Evolutionary conservation across 2,888 invertebrate species (phyloP), one percentile per base, ranked within the genome.

Genomic region (Germaria angustata): DNA sequence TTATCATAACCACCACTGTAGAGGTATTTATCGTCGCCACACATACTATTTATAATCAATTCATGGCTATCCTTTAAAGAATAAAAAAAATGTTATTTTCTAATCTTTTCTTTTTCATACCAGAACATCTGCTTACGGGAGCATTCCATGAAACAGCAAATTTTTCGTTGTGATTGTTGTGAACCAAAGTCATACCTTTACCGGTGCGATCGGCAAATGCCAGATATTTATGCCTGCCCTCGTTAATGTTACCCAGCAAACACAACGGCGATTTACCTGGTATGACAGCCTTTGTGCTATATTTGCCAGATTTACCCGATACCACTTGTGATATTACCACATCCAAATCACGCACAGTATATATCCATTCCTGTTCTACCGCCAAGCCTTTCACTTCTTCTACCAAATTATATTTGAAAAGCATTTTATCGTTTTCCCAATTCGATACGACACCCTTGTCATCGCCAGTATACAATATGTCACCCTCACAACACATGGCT

Each of bases 1-100:
- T 88, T 90, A 82, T 92, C 91, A 72, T 89, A 91, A 46, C 91
- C 91, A 22, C 89, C 91, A 9, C 90, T 88, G 84, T 89, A 91
- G 28, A 91, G 55, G 41, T 69, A 55, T 17, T 85, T 80, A 0
- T 89, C 90, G 59, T 87, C 85, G 0, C 89, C 90, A 55, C 89
- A 89, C 55, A 91, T 87, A 15, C 87, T 85, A 69, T 89, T 91
- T 8, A 92, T 87, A 59, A 91, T 91, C 89, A 90, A 87, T 75
- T 91, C 90, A 80, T 91, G 91, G 20, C 89, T 89, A 72, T 91
- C 85, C 91, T 91, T 53, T n/a, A 77, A 80, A 51, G 0, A n/a
- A 28, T 17, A 46, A 41, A 36, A 11, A 9, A 39, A 55, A 39
- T 22, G 4, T n/a, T 36, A 34, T n/a, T 24, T 3, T 39, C n/a